Evolutionary conservation across 2,888 invertebrate species (phyloP).

Genomic region (Cataglyphis rosenhaueri): DNA sequence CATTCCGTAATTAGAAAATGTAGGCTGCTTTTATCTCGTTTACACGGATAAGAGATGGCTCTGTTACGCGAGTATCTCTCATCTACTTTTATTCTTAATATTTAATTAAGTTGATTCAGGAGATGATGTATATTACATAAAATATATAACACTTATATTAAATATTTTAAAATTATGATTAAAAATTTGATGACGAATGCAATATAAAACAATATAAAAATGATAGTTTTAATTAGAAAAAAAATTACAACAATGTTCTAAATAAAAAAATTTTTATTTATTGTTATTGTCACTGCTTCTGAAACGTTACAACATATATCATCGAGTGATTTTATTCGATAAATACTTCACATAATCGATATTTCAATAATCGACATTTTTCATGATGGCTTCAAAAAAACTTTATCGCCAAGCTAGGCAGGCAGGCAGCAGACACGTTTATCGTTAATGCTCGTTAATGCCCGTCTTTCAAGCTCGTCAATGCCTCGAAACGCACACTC

Average conservation of each 20-base stretch:
- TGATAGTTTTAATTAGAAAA: not conserved
- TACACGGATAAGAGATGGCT: not conserved
- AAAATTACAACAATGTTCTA: not conserved
- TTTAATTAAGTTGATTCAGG: slow-evolving; percentile 16
- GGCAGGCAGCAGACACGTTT: slow-evolving; percentile 8
- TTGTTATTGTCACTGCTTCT: not conserved
- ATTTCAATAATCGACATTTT: slow-evolving; percentile 13
- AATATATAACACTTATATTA: slow-evolving; percentile 20
- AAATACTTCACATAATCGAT: slow-evolving; percentile 38
- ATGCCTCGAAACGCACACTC: slow-evolving; percentile 35
- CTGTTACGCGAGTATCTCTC: not conserved
- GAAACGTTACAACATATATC: not conserved
- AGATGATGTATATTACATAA: not conserved
- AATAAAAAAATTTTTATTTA: too few species aligned
- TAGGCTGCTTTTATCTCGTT: slow-evolving; percentile 21
- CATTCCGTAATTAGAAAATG: slow-evolving; percentile 41
- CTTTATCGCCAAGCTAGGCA: slow-evolving; percentile 1
- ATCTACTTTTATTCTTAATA: slow-evolving; percentile 11
- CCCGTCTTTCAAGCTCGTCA: slow-evolving; percentile 47
- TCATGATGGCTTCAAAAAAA: slow-evolving; percentile 21
- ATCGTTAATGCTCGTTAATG: slow-evolving; percentile 51
- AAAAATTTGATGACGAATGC: not conserved
- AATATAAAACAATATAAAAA: not conserved
- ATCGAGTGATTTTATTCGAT: slow-evolving; percentile 5
- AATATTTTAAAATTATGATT: not conserved